Percentiles rank a stretch among this genome's conserved stretches.
phyloP scores from a whole-genome alignment of 2,113 vertebrate genomes.

The Thermophis baileyi region DNA sequence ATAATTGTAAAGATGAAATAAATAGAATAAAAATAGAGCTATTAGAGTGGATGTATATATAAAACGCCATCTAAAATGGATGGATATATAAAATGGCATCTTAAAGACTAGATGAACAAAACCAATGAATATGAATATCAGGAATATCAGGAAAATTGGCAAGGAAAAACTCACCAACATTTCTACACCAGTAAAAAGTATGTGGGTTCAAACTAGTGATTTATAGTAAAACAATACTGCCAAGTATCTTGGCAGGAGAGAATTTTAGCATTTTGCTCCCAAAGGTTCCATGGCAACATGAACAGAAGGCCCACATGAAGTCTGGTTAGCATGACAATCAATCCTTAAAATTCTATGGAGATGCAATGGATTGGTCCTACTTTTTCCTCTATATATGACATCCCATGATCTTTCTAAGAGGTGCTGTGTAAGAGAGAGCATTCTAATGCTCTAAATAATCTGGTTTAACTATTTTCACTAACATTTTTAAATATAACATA shows the following conservation, averaged over 20 bases:
- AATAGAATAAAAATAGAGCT: background rate
- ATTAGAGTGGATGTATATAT: background rate
- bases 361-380: background rate
- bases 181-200: background rate
- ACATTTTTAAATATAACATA: background rate
- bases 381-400: too few relatives aligned
- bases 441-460: background rate
- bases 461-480: background rate
- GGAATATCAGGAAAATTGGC: background rate
- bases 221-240: background rate
- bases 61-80: background rate
- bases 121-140: background rate
- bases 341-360: background rate
- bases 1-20: background rate
- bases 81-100: background rate
- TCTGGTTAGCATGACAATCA: background rate
- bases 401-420: background rate
- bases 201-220: background rate
- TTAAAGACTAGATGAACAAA: background rate
- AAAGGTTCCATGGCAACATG: background rate
- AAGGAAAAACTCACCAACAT: background rate
- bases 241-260: background rate
- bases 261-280: background rate
- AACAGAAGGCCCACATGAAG: background rate
- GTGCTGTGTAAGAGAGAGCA: background rate